Evolutionary conservation across 2,888 invertebrate genomes (phyloP).

Genomic region (Drosophila pseudotalamancana): DNA sequence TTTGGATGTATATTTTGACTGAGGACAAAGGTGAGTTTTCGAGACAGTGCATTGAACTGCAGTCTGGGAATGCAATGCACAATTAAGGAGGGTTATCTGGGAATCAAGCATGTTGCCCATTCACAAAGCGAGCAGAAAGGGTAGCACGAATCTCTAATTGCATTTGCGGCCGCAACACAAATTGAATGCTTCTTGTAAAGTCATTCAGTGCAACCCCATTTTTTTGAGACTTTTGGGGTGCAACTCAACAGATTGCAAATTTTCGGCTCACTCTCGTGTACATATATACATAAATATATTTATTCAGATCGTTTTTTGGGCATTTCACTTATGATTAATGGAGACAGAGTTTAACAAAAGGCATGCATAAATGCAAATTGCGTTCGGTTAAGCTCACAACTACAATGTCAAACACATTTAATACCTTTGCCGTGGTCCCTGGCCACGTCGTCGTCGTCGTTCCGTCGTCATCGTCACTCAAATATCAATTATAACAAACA

Average conservation of each 20-base stretch:
- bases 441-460: conserved; percentile 6
- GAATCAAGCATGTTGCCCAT: conserved; percentile 57
- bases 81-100: conserved; percentile 60
- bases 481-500: conserved; percentile 99
- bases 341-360: conserved; percentile 58
- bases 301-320: conserved; percentile 31
- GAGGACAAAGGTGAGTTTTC: neutral
- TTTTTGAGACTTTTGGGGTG: conserved; percentile 40
- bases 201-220: conserved; percentile 55
- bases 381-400: conserved; percentile 18
- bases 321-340: conserved; percentile 70
- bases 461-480: conserved; percentile 81
- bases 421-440: conserved; percentile 3
- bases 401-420: conserved; percentile 9
- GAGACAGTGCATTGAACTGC: conserved; percentile 70
- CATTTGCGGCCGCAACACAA: conserved; percentile 55
- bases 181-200: conserved; percentile 67
- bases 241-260: conserved; percentile 59
- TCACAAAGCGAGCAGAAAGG: conserved; percentile 63
- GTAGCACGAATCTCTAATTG: conserved; percentile 58
- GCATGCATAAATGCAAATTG: conserved; percentile 40
- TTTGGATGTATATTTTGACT: neutral
- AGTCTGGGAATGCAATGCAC: conserved; percentile 39
- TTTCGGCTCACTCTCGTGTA: conserved; percentile 50
- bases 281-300: conserved; percentile 9